Base-by-base conservation (phyloP, 2,888 invertebrate species). In the Formica aserva region DNA sequence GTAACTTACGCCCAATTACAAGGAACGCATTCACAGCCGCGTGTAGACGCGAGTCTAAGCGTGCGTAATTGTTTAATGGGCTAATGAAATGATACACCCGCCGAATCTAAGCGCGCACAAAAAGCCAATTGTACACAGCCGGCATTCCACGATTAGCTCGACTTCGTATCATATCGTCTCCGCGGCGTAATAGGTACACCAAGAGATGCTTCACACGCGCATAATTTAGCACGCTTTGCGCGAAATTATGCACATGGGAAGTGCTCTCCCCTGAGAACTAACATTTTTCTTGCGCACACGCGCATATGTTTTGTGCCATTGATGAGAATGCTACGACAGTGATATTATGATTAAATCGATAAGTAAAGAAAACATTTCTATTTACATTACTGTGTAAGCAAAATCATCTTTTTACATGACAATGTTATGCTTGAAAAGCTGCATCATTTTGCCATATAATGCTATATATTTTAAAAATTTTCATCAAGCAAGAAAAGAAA, bases 31-130 rank as follows among this genome's bases (percentile, higher is more conserved):
- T 92, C 91, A 90, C 90, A 89, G 88, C 88, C 91, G 91, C 87
- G 83, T 88, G 84, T 87, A 84, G 87, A 88, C 89, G 86, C 87
- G 88, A 85, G 86, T 82, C 83, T 71, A 74, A 83, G 86, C 84
- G 85, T 82, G 86, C 87, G 87, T 90, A 93, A 94, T 93, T 93
- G 90, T 93, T 93, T 93, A 93, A 94, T 92, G 90, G 89, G 86
- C 89, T 92, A 92, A 93, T 94, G 92, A 92, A 92, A 93, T 92
- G 93, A 94, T 92, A 91, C 91, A 89, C 85, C 88, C 88, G 90
- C 92, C 92, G 91, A 94, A 94, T 93, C 89, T 91, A 92, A 88
- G 89, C 88, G 86, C 88, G 87, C 88, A 91, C 88, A 90, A 90
- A 92, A 91, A 90, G 90, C 85, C 90, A 88, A 90, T 91, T 92